These are phyloP conservation scores for Ostrea denselamellosa DNA, from an alignment of 1,140 invertebrate species.

Conservation along the genomic window DNA sequence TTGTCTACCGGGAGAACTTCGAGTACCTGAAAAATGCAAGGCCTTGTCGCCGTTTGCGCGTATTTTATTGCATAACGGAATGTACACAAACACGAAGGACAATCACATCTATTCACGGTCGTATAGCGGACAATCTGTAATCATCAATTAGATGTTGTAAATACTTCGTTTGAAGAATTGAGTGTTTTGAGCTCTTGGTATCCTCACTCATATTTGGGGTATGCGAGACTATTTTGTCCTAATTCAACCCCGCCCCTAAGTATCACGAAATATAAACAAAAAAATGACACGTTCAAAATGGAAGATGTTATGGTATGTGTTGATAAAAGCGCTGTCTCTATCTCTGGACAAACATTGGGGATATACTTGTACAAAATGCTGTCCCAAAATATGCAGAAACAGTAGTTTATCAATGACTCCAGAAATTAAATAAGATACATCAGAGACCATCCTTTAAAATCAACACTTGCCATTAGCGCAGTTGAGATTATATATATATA, in stretches of 20 bases:
- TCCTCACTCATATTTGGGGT: neutral
- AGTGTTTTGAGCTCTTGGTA: neutral
- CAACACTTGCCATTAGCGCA: too few species aligned
- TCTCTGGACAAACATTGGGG: neutral
- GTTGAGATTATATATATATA: too few species aligned
- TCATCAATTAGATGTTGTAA: neutral
- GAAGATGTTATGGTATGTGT: neutral
- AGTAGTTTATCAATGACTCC: too few species aligned
- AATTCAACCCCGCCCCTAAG: neutral
- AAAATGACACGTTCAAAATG: neutral
- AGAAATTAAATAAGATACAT: too few species aligned
- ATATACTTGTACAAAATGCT: neutral
- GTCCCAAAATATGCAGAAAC: too few species aligned
- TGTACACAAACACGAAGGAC: neutral
- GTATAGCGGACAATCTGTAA: neutral
- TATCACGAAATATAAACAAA: constrained; percentile 29
- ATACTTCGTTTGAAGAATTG: neutral
- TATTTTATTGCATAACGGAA: constrained; percentile 22
- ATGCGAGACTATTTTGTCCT: neutral
- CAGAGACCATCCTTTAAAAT: too few species aligned
- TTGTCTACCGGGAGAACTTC: neutral
- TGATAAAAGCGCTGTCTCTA: neutral
- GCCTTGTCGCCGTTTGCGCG: neutral
- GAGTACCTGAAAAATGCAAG: constrained; percentile 24
- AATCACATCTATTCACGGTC: neutral